A percentile compares a stretch with the other conserved stretches of the same genome.
Conservation (phyloP, 2,797 vertebrate genomes). For the Lycodopsis pacificus region DNA sequence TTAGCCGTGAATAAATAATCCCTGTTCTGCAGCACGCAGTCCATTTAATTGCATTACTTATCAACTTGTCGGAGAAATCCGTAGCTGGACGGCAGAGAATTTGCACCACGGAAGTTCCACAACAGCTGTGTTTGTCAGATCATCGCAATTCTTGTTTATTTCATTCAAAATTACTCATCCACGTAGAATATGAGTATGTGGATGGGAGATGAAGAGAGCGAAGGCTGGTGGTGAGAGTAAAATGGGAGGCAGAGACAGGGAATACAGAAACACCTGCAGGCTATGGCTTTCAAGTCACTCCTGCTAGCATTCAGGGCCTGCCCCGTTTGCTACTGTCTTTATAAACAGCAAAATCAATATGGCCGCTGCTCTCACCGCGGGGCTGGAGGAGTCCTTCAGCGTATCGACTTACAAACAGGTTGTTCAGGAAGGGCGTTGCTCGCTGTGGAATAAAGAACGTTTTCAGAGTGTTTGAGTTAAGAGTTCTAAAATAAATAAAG, state of each 20-base stretch:
- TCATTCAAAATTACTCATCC: conserved; percentile 34
- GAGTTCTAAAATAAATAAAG: background rate
- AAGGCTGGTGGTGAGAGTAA: conserved; percentile 10
- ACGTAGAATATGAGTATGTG: conserved; percentile 20
- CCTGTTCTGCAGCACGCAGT: conserved; percentile 43
- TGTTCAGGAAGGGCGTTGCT: conserved; percentile 26
- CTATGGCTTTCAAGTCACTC: conserved; percentile 42
- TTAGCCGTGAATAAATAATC: conserved; percentile 66
- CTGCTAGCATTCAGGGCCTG: conserved; percentile 55
- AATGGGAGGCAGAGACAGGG: conserved; percentile 10
- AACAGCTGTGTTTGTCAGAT: conserved; percentile 47
- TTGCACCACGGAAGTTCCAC: conserved; percentile 30
- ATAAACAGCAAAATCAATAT: conserved; percentile 75
- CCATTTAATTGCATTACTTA: conserved; percentile 66
- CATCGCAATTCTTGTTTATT: conserved; percentile 30
- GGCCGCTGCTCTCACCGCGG: conserved; percentile 54
- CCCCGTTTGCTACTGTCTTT: conserved; percentile 66
- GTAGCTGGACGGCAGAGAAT: conserved; percentile 28
- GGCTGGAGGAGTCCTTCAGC: conserved; percentile 52
- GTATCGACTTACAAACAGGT: conserved; percentile 54
- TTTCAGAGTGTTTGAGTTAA: conserved; percentile 17
- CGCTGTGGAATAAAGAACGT: conserved; percentile 10
- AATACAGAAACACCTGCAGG: conserved; percentile 36
- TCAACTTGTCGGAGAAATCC: conserved; percentile 63
- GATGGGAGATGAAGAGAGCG: conserved; percentile 1